Evolutionary conservation across 2,888 invertebrate genomes (phyloP).

Genomic region (Ceriagrion tenellum): DNA sequence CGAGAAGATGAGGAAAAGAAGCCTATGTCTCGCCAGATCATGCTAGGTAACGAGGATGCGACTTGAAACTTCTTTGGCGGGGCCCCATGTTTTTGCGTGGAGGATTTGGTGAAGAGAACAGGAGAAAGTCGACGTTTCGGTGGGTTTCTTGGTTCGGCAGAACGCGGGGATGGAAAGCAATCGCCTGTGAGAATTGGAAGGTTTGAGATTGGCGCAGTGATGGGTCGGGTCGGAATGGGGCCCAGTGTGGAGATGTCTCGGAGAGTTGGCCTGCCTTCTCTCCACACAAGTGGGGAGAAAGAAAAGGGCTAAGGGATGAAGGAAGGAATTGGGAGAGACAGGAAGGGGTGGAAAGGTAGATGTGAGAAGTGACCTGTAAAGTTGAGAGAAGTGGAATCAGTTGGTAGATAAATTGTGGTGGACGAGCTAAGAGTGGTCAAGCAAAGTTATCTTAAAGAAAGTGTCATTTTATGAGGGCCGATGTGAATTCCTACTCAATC

Average conservation of each 20-base stretch:
- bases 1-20: neutral
- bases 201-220: neutral
- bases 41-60: neutral
- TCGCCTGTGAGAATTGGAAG: neutral
- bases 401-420: neutral
- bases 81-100: neutral
- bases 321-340: neutral
- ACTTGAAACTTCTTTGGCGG: neutral
- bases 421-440: neutral
- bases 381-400: neutral
- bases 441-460: neutral
- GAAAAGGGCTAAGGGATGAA: neutral
- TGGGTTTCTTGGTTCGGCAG: neutral
- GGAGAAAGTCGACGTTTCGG: neutral
- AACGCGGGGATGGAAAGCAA: neutral
- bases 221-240: neutral
- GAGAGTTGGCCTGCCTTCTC: neutral
- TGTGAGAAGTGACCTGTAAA: neutral
- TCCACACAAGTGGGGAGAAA: neutral
- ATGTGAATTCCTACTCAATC: neutral
- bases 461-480: neutral
- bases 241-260: neutral
- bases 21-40: neutral
- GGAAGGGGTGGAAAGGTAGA: neutral
- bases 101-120: neutral